Base-by-base conservation (phyloP, 2,797 vertebrate genomes). In the Girardinus metallicus region DNA sequence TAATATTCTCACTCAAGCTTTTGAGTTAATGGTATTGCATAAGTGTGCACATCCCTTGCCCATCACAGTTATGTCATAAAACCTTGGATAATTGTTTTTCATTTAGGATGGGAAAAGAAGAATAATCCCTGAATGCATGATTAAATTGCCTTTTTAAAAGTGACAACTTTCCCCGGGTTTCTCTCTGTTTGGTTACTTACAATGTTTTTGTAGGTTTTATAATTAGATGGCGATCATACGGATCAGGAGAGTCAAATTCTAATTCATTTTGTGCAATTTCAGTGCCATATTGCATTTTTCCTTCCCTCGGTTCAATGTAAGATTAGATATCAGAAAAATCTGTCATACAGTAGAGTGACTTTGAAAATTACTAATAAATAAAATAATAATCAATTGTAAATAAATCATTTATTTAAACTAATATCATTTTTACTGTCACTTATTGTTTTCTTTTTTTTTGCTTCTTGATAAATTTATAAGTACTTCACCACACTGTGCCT, bases 1-100 rank as follows among this genome's bases (percentile, higher is more conserved):
- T 36, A 66, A 34, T 51, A 73, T 80, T 75, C 31, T 83, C 10
- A 11, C 81, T 74, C 80, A 74, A 62, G 83, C 77, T 77, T 89
- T 85, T 64, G 83, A 90, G 73, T 86, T 87, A 86, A 88, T 89
- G 82, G 79, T 57, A 73, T 95, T 94, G 76, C 81, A 4, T 92
- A 94, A 95, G 83, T 1, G 79, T 55, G 46, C 71, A 64, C 79
- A 86, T 89, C 91, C 84, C 75, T 9, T 77, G 26, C 82, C 12
- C 78, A 74, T 70, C 39, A 82, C 87, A 57, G 86, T 95, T 94
- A 91, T 90, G 91, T 95, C 92, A 93, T 90, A 83, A 88, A 92
- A 88, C 92, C 90, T 85, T 89, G 77, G 88, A 88, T 91, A 92
- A 93, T 93, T 93, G 90, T 87, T 87, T 89, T 78, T 91, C 68